These are phyloP conservation scores for Ptilodon capucinus DNA, from an alignment of 2,888 invertebrate genomes.

Conservation along the genomic window DNA sequence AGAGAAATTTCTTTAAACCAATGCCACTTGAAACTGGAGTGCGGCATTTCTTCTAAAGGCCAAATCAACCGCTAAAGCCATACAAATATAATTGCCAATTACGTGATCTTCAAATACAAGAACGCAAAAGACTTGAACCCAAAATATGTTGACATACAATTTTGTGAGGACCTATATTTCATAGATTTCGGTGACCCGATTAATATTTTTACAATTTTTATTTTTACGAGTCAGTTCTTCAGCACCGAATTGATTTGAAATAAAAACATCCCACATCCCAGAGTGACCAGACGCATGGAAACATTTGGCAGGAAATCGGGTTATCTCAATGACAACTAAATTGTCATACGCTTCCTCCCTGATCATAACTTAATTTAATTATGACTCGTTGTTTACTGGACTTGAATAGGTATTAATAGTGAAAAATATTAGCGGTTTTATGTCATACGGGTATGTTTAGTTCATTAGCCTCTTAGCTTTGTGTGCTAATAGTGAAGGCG, in stretches of 20 bases:
- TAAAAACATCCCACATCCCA: constrained; percentile 1
- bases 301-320: constrained; percentile 65
- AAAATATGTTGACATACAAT: too few relatives aligned
- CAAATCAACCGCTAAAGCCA: too few relatives aligned
- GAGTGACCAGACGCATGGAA: constrained; percentile 28
- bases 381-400: constrained; percentile 23
- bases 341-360: constrained; percentile 53
- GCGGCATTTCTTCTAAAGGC: too few relatives aligned
- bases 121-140: too few relatives aligned
- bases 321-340: constrained; percentile 64
- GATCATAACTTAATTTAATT: constrained; percentile 44
- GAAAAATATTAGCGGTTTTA: constrained; percentile 5
- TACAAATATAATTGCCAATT: too few relatives aligned
- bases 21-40: too few relatives aligned
- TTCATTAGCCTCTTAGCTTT: constrained; percentile 25
- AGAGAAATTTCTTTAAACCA: too few relatives aligned
- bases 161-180: too few relatives aligned
- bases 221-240: neutral
- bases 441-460: constrained; percentile 11
- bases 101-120: too few relatives aligned
- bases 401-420: constrained; percentile 16
- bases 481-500: constrained; percentile 5
- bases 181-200: too few relatives aligned
- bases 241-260: neutral
- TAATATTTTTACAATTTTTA: neutral